Evolutionary conservation across 2,797 vertebrate species (phyloP), one percentile per base, ranked within the genome.

Genomic region (Lateolabrax maculatus): DNA sequence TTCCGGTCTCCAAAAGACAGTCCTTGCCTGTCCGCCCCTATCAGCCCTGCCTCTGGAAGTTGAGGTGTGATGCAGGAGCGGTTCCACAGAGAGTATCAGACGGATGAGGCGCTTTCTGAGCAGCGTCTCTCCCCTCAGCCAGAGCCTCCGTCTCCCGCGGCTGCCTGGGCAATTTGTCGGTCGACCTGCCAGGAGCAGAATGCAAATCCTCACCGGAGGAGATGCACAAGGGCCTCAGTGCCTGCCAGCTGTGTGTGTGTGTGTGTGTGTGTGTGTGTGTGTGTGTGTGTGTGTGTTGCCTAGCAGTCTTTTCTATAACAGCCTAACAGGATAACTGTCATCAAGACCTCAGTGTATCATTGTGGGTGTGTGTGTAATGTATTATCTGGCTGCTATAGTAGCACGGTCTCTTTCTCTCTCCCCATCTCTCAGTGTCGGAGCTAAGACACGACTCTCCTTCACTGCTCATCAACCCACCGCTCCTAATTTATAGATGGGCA

Each of bases 151-250:
- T 94, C 94, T 95, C 93, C 93, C 84, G 90, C 81, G 87, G 93
- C 94, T 94, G 92, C 88, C 87, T 85, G 85, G 84, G 87, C 93
- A 95, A 95, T 95, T 95, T 96, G 93, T 95, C 92, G 92, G 93
- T 95, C 91, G 91, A 94, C 93, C 94, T 95, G 93, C 95, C 94
- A 94, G 91, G 90, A 94, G 94, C 93, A 85, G 90, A 92, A 94
- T 95, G 92, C 93, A 94, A 95, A 95, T 95, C 92, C 93, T 94
- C 93, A 95, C 94, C 75, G 79, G 91, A 94, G 93, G 94, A 92
- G 84, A 92, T 86, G 91, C 82, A 83, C 90, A 71, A 79, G 92
- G 90, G 84, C 87, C 92, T 90, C 74, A 68, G 82, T 89, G 84
- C 91, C 90, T 91, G 89, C 88, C 77, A 85, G 86, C 85, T 84